Evolutionary conservation across 2,113 vertebrate genomes (phyloP).

Genomic region (Mobula hypostoma): DNA sequence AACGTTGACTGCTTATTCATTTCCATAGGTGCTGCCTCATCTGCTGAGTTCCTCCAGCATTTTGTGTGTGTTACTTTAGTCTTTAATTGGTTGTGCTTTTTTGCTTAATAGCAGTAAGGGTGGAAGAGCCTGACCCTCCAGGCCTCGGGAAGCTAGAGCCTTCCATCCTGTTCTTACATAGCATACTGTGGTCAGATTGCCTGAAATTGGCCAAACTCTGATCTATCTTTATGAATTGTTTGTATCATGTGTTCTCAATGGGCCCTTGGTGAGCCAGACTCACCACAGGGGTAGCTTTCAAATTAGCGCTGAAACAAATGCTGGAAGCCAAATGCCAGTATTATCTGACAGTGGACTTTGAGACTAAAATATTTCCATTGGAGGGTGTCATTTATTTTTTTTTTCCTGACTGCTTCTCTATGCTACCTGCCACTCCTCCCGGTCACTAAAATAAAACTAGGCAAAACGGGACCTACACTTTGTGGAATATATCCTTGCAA

Average conservation of each 20-base stretch:
- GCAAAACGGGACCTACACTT: too few species aligned
- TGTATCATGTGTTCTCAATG: neutral
- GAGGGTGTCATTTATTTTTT: neutral
- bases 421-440: neutral
- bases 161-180: neutral
- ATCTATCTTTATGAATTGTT: neutral
- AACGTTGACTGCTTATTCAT: too few species aligned
- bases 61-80: too few species aligned
- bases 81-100: too few species aligned
- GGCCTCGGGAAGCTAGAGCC: neutral
- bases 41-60: too few species aligned
- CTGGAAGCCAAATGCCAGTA: neutral
- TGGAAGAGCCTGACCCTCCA: neutral
- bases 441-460: too few species aligned
- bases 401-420: neutral
- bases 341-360: neutral
- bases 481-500: too few species aligned
- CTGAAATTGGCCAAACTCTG: neutral
- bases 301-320: neutral
- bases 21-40: too few species aligned
- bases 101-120: neutral
- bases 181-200: neutral
- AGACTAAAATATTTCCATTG: neutral
- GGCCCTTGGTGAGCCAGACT: slow-evolving; percentile 1
- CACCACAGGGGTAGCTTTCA: neutral